Base-by-base conservation (phyloP, 2,888 invertebrate genomes). In the Drosophila colorata region DNA sequence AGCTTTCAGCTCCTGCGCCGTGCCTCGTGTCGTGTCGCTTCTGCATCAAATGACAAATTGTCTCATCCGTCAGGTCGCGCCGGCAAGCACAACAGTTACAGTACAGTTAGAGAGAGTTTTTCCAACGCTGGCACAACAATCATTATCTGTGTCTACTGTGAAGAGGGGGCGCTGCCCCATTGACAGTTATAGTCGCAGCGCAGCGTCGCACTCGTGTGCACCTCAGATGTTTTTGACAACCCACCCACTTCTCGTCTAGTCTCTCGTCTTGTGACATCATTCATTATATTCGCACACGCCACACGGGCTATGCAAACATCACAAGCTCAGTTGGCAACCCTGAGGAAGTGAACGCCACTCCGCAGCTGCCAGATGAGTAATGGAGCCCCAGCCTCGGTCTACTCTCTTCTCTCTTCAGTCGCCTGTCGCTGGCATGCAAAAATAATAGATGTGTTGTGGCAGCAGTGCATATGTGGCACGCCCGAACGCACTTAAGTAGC, bases 31-130 rank as follows among this genome's bases (percentile, higher is more conserved):
- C 63, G 74, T 69, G 84, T 80, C 82, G 80, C 80, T 59, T 79
- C 86, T 84, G 87, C 70, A 80, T 55, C 58, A 77, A 85, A 88
- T 87, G 89, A 87, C 87, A 89, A 87, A 88, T 89, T 85, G 88
- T 87, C 83, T 87, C 87, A 87, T 88, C 75, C 78, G 81, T 87
- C 87, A 73, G 65, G 46, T 51, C 18, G 51, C 31, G 52, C 18
- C 28, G 41, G 31, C 40, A 53, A 67, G 44, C 44, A 55, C 60
- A 53, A 67, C 60, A 47, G 53, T 47, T 43, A 70, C 66, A 58
- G 60, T 58, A 57, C 61, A 40, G 18, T 13, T 40, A 28, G 28
- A 28, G 28, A 28, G 8, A 28, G 28, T 40, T n/a, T 38, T 38
- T 16, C 38, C 38, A 14, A 61, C 28, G 28, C 28, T 28, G 28